Base-by-base conservation (phyloP, 2,888 invertebrate genomes). In the Pherbina coryleti region DNA sequence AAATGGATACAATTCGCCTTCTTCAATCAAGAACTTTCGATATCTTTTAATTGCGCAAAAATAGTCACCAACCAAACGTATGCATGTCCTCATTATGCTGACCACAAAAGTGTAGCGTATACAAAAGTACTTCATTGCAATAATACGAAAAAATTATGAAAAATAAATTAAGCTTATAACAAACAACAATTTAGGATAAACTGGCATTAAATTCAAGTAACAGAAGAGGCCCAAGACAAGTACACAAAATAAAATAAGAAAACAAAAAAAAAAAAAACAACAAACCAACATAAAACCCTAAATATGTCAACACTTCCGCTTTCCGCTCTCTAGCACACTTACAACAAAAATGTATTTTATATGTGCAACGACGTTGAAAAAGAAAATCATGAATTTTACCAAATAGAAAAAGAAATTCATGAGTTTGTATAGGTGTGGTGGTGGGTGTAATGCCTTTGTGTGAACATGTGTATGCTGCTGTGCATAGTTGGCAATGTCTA, bases 91-190 rank as follows among this genome's bases (percentile, higher is more conserved):
- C 44, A 44, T 11, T 2, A 44, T 44, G 44, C 44, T 44, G 11
- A 44, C 44, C 44, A 44, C 44, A 44, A 11, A 44, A 14, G 11
- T 44, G 44, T 44, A 44, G 44, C 11, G 1, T 11, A 11, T 14
- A 44, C 7, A 44, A 44, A 44, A 44, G 44, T 44, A 44, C 44
- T 44, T 44, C 34, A 28, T 31, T 25, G 31, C 34, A 31, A 31
- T 34, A 64, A 64, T 34, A 31, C 25, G 17, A 31, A 64, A 64
- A 34, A 34, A 64, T 64, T 64, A 64, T 64, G 64, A 64, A 34
- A 64, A 64, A 64, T 64, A 64, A 64, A 64, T 64, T 64, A 64
- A 64, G 64, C 64, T 64, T 64, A 64, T 64, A 31, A 28, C 64
- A 14, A 28, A 31, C 64, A 25, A 62, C 25, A 64, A 31, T 64